phyloP scores from a whole-genome alignment of 92 coral and sea anemone species.

The Chrysogorgia sp. region DNA sequence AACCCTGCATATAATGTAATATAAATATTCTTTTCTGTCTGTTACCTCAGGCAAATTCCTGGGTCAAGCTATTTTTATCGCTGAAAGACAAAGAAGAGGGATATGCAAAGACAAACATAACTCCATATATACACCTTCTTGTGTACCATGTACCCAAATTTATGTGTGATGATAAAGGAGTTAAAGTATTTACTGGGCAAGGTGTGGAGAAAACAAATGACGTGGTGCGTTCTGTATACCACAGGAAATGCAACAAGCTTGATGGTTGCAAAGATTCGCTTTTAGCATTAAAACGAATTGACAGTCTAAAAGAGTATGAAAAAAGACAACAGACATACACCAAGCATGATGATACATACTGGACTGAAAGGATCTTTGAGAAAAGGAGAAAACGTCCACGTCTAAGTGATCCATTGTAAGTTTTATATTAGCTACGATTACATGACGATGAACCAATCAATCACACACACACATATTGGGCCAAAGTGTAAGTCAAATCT shows the following conservation, averaged over 20 bases:
- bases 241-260: too few relatives aligned
- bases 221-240: too few relatives aligned
- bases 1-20: too few relatives aligned
- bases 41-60: slow-evolving; percentile 28
- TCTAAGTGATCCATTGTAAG: slow-evolving; percentile 7
- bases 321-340: slow-evolving; percentile 10
- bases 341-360: slow-evolving; percentile 10
- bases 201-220: too few relatives aligned
- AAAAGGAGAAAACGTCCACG: slow-evolving; percentile 33
- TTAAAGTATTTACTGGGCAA: slow-evolving; percentile 30
- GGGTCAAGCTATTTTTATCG: slow-evolving; percentile 33
- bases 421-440: not conserved
- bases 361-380: slow-evolving; percentile 29
- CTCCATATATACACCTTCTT: slow-evolving; percentile 31
- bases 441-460: not conserved
- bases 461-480: too few relatives aligned
- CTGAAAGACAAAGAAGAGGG: slow-evolving; percentile 39
- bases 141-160: slow-evolving; percentile 29
- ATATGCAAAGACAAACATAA: slow-evolving; percentile 18
- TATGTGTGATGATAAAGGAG: slow-evolving; percentile 15
- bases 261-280: too few relatives aligned
- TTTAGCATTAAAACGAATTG: slow-evolving; percentile 26
- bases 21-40: not conserved
- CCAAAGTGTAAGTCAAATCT: too few relatives aligned
- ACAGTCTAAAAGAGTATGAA: slow-evolving; percentile 11